Base-by-base conservation (phyloP, 53 echinoderm and acorn worm species). In the Arbacia lixula region DNA sequence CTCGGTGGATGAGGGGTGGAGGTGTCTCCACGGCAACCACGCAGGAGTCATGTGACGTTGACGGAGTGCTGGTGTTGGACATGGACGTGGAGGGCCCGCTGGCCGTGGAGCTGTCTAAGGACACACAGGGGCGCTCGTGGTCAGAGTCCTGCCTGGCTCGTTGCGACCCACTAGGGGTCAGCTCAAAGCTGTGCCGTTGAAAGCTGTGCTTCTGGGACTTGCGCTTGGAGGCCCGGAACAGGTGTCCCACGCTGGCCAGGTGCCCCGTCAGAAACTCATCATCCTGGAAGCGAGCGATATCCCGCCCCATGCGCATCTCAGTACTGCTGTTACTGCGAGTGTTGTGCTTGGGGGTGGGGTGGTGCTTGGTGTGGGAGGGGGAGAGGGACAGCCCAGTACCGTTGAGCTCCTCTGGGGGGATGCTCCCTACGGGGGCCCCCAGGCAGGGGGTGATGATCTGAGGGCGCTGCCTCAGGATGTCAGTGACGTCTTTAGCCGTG, bases 381-480 rank as follows among this genome's bases (percentile, higher is more conserved):
- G 83, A 22, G 14, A 62, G 40, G 3, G 88, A 67, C 12, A 76
- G 62, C 12, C 86, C 63, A 1, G 85, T 66, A 35, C 66, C 42
- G 63, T 62, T 40, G n/a, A 91, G 54, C 22, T 91, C 95, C 37
- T 95, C 95, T 11, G 87, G 88, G 30, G 90, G 85, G 5, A 95
- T 85, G 63, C 90, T 92, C 22, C 72, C 90, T 12, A 92, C 76
- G 1, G 95, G 95, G 46, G 76, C 85, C 20, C 87, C 81, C 33
- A 95, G 71, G 34, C 93, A 95, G 1, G 95, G 95, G 9, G 76
- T 84, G 36, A 95, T 95, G 20, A 95, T 81, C 37, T 86, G 79
- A 21, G 52, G 52, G 12, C 83, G 53, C 36, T 56, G 69, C 19
- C 74, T 33, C 39, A 95, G 84, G 21, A 91, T 80, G 49, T 93